Base-by-base conservation (phyloP, 2,113 vertebrate species). In the Chrysemys picta region DNA sequence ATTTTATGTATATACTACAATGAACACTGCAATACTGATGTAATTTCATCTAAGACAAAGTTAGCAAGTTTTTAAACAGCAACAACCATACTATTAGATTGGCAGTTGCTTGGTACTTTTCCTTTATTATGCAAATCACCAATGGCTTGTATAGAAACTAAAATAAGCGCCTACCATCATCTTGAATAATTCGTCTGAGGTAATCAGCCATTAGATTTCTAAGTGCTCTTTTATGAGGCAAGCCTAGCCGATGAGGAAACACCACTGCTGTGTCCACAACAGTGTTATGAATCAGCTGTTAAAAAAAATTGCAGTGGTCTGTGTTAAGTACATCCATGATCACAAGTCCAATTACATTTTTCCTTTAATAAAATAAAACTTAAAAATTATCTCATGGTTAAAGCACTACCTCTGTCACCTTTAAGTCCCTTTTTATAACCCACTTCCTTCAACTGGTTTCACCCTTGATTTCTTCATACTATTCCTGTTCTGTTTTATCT, bases 161-260 rank as follows among this genome's bases (percentile, higher is more conserved):
- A 76, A 83, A 62, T 2, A 4, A 2, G 3, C 25, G 80, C 96
- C 97, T 98, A 99, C 99, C 98, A 87, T 98, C 98, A 87, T 99
- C 98, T 87, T 98, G 98, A 95, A 98, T 97, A 94, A 99, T 98
- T 94, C 97, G 98, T 87, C 93, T 95, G 13, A 99, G 98, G 94
- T 98, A 96, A 50, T 99, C 99, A 65, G 98, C 98, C 5, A 98
- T 98, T 56, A 99, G 97, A 80, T 85, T 98, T 92, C 95, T 96
- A 80, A 99, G 98, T 47, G 97, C 91, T 96, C 98, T 97, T 97
- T 98, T 99, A 95, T 99, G 94, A 88, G 99, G 99, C 22, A 97
- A 98, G 11, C 98, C 98, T 93, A 98, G 95, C 4, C 79, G 95
- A 96, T 99, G 98, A 52, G 99, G 98, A 95, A 99, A 99, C 80